Percentiles rank a stretch among this genome's conserved stretches.
phyloP scores from a whole-genome alignment of 2,797 vertebrate genomes.

The Pelochelys cantorii region DNA sequence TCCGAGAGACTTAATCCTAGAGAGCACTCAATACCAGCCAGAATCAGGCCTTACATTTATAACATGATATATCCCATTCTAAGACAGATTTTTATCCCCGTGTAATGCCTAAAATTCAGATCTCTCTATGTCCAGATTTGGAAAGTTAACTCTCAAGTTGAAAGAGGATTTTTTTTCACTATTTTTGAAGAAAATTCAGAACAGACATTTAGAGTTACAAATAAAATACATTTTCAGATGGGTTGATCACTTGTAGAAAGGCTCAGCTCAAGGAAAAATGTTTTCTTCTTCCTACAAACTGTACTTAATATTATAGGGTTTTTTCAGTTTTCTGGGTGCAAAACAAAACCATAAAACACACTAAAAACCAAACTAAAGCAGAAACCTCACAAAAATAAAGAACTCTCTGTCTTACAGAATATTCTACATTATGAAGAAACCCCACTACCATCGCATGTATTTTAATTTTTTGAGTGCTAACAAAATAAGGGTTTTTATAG shows the following conservation, averaged over 20 bases:
- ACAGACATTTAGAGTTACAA: not conserved
- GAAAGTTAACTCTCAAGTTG: not conserved
- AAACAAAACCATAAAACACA: not conserved
- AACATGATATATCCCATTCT: not conserved
- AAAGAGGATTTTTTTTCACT: not conserved
- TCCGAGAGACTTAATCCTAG: fast-evolving
- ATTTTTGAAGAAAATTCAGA: not conserved
- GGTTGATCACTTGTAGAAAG: not conserved
- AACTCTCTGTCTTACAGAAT: not conserved
- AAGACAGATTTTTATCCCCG: conserved; percentile 4
- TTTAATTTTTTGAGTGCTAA: not conserved
- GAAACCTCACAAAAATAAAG: conserved; percentile 1
- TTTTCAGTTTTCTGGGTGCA: not conserved
- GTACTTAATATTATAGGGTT: not conserved
- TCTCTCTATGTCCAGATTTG: not conserved
- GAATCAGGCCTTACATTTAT: not conserved
- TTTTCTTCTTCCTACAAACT: not conserved
- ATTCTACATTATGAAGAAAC: not conserved
- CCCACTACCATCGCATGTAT: fast-evolving
- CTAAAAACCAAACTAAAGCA: not conserved
- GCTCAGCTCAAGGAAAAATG: conserved; percentile 6
- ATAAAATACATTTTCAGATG: not conserved
- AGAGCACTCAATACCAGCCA: not conserved
- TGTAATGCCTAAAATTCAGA: not conserved
- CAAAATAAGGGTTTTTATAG: not conserved